Conservation (phyloP, 2,113 vertebrate species). For the Paramisgurnus dabryanus region DNA sequence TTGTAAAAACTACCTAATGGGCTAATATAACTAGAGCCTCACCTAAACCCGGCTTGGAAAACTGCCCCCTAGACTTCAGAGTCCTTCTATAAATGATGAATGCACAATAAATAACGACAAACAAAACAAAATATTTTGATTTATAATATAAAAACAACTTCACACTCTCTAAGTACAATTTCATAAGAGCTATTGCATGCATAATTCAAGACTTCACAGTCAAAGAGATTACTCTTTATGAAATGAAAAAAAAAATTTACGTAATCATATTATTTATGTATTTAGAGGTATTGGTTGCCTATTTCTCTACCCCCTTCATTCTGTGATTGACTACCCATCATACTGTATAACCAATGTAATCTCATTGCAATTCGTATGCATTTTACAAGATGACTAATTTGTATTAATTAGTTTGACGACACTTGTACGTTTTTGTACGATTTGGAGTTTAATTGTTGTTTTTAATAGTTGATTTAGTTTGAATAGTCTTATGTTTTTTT, state of each 20-base stretch:
- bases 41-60: too few species aligned
- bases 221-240: neutral
- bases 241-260: neutral
- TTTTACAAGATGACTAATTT: too few species aligned
- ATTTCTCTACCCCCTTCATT: too few species aligned
- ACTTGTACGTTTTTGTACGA: too few species aligned
- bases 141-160: neutral
- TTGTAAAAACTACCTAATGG: too few species aligned
- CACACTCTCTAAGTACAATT: neutral
- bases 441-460: too few species aligned
- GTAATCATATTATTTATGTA: neutral
- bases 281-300: neutral
- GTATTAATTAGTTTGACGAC: too few species aligned
- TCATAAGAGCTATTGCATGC: neutral
- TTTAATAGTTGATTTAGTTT: too few species aligned
- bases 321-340: too few species aligned
- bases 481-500: too few species aligned
- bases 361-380: neutral
- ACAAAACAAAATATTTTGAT: constrained; percentile 26
- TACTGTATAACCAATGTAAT: neutral
- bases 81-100: neutral
- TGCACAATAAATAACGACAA: constrained; percentile 32
- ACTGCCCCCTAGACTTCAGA: neutral
- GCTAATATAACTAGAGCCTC: neutral
- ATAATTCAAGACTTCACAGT: neutral